Base-by-base conservation (phyloP, 2,797 vertebrate species). In the Holocentrus rufus region DNA sequence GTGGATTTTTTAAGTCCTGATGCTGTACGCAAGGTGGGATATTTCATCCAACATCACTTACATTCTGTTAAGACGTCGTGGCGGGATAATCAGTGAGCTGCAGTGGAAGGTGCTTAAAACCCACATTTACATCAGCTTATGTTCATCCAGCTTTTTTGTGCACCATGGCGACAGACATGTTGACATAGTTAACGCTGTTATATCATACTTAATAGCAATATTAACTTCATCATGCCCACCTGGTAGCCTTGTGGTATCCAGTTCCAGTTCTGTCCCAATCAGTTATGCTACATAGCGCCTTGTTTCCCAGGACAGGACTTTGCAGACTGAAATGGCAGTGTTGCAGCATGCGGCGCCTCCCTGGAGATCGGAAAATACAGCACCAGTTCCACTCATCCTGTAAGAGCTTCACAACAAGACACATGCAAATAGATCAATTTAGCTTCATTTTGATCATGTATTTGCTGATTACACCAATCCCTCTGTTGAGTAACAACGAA, bases 201-300 rank as follows among this genome's bases (percentile, higher is more conserved):
- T 71, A 58, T 75, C 54, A 74, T 65, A 72, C 78, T 80, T 77
- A 76, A 72, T 52, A 31, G 60, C 42, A 62, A 61, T 74, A 79
- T 39, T 22, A 69, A 56, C 25, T 47, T 64, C 76, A 77, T 47
- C 17, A 22, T 23, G 18, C 11, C 20, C 34, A 20, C 44, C 31
- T 44, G 25, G 20, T 61, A 7, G 31, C 30, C 25, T 27, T 22
- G 11, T 23, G 13, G 20, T 42, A 23, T 5, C 15, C 13, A 44
- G 23, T 56, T 56, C 7, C 30, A 30, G 23, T 30, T 55, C 53
- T 55, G 30, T 17, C 30, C 7, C 27, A 18, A 31, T 56, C 27
- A 56, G 54, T 55, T 55, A 17, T 5, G 17, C 25, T 25, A 30
- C 20, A 31, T 7, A 31, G 30, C 9, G 7, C 7, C 52, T 54